These are phyloP conservation scores for Tapera naevia DNA, from an alignment of 2,797 vertebrate genomes.

Conservation along the genomic window DNA sequence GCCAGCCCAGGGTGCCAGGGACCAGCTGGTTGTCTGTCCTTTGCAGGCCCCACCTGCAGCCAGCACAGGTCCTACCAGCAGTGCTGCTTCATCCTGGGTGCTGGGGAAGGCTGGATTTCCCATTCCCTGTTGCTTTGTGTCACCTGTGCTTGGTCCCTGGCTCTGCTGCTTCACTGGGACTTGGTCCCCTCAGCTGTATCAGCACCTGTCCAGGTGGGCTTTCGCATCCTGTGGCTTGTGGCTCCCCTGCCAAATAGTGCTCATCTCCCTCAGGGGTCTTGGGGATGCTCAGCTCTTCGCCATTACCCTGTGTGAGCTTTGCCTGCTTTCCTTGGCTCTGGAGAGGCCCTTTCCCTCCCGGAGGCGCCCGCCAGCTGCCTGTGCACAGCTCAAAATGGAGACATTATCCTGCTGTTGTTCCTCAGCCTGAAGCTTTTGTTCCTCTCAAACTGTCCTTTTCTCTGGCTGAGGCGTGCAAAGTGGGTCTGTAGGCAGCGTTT, in stretches of 20 bases:
- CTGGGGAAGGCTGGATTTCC: not conserved
- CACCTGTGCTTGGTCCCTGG: not conserved
- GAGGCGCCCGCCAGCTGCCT: not conserved
- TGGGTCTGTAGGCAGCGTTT: rapidly evolving
- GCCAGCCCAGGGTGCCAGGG: not conserved
- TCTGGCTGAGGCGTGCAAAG: not conserved
- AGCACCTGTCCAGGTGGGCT: not conserved
- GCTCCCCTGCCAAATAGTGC: not conserved
- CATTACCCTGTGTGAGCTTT: rapidly evolving
- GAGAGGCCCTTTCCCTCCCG: not conserved
- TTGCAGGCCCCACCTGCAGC: not conserved
- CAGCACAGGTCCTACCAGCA: rapidly evolving
- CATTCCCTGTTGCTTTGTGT: not conserved
- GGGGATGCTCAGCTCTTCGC: not conserved
- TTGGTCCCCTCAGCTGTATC: rapidly evolving
- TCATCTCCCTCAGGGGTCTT: not conserved
- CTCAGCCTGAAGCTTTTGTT: not conserved
- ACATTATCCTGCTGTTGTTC: not conserved
- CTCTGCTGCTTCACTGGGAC: rapidly evolving
- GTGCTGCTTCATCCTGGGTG: rapidly evolving
- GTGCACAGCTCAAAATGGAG: not conserved
- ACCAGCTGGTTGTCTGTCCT: not conserved
- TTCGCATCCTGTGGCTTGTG: no score
- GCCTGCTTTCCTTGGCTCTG: not conserved
- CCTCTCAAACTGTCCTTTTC: not conserved